Base-by-base conservation (phyloP, 2,888 invertebrate species). In the Desoria tigrina region DNA sequence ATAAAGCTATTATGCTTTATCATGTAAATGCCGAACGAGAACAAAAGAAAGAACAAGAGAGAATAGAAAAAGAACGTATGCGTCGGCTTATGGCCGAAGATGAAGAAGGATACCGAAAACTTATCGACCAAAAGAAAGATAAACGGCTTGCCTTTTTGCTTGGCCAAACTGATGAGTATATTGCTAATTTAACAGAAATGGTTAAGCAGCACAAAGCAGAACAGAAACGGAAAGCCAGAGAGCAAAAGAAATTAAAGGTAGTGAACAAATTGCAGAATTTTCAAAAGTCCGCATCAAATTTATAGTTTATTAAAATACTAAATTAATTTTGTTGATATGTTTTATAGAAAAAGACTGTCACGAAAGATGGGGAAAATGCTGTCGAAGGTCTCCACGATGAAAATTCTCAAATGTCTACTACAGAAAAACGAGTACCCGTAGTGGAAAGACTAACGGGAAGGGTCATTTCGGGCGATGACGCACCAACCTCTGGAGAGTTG, bases 61-160 rank as follows among this genome's bases (percentile, higher is more conserved):
- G 97, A 59, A 95, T 98, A 68, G 99, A 99, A 81, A 98, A 98
- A 79, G 97, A 98, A 81, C 92, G 99, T 86, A 96, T 99, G 95
- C 86, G 96, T 73, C 90, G 96, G 77, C 86, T 99, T 75, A 99
- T 99, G 98, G 95, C 96, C 45, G 99, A 99, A 81, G 57, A 57
- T 23, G 57, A 57, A 39, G 57, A 57, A 24, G 99, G 99, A 69
- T 99, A 99, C 84, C 86, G 99, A 74, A 98, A 98, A 81, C 87
- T 99, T 58, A 98, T 99, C 78, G 99, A 99, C 86, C 97, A 99
- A 81, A 99, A 99, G 88, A 99, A 99, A 86, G 99, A 99, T 83
- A 96, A 97, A 82, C 90, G 99, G 62, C 83, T 99, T 79, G 98
- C 98, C 55, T 98, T 97, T 86, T 85, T 99, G 61, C 84, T 99